Conservation (phyloP, 2,888 invertebrate species). For the Alsophila aescularia region DNA sequence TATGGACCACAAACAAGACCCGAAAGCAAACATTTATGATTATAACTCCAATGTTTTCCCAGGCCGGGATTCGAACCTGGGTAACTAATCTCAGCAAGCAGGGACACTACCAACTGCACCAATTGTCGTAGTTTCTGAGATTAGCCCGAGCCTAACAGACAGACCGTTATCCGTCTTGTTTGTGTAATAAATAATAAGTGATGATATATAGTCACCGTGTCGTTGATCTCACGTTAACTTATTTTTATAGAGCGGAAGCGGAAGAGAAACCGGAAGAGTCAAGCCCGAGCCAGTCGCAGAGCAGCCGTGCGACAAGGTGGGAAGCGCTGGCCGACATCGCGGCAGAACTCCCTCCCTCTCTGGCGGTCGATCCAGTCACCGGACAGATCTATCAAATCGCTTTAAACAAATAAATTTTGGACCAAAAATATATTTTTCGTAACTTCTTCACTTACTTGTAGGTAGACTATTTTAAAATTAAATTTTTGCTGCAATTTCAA, state of each 20-base stretch:
- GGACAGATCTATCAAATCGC: conserved; percentile 70
- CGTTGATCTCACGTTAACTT: not conserved
- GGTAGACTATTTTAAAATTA: conserved; percentile 12
- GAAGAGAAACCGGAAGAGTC: conserved; percentile 44
- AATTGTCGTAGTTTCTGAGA: too few relatives aligned
- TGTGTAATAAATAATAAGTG: too few relatives aligned
- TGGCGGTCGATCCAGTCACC: conserved; percentile 76
- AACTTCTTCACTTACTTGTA: conserved; percentile 10
- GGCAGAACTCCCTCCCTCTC: conserved; percentile 79
- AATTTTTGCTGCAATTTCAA: conserved; percentile 5
- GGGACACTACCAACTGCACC: too few relatives aligned
- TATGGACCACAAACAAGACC: too few relatives aligned
- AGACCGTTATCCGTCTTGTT: too few relatives aligned
- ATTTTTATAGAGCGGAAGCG: conserved; percentile 16
- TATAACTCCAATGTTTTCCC: too few relatives aligned
- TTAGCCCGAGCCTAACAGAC: too few relatives aligned
- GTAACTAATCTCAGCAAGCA: too few relatives aligned
- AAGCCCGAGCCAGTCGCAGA: conserved; percentile 70
- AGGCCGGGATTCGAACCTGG: too few relatives aligned
- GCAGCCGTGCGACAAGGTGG: conserved; percentile 84
- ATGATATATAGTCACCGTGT: not conserved
- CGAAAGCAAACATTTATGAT: too few relatives aligned
- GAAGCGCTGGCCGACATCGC: conserved; percentile 86
- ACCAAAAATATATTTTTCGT: conserved; percentile 18
- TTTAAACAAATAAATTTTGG: conserved; percentile 61